Base-by-base conservation (phyloP, 2,113 vertebrate species). In the Marmota monax region DNA sequence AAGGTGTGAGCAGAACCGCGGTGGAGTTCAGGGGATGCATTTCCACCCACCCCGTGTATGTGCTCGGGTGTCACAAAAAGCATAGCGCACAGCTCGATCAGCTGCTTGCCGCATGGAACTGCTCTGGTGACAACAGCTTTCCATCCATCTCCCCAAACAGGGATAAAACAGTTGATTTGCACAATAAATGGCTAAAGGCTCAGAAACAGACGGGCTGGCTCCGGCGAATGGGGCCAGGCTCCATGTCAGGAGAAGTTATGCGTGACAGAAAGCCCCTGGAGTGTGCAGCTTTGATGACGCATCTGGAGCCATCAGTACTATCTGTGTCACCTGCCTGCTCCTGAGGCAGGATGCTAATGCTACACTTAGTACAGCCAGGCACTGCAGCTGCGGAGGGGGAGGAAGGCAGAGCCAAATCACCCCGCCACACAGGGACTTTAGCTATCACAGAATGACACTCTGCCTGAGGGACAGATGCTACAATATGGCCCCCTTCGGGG, bases 401-500 rank as follows among this genome's bases (percentile, higher is more conserved):
- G 22, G n/a, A 20, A 45, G 32, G 20, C 14, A 2, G 82, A 18
- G 25, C 25, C 61, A 6, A 12, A 39, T 56, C 14, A 32, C 13
- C 73, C 8, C 5, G 0, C 23, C 34, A 72, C 34, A n/a, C 25
- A 5, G 61, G 39, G 51, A 4, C 51, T 18, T 22, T 9, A 25
- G 2, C 2, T 10, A 3, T 25, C 20, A 0, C 0, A 27, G 22
- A 42, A 6, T 2, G 3, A 1, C 34, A 9, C 29, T 37, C 4
- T 32, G 18, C 11, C 39, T 27, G 67, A 53, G 18, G 12, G 83
- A n/a, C 7, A 1, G 7, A 48, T 37, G 0, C 1, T 6, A 18
- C 7, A 2, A 1, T 2, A 2, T 0, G 32, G 48, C 65, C 20
- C 18, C 22, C 14, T 13, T 83, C n/a, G 29, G n/a, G 23, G 18